A percentile compares a stretch with the other conserved stretches of the same genome.
phyloP scores from a whole-genome alignment of 1,140 invertebrate genomes.

The Sipha flava region DNA sequence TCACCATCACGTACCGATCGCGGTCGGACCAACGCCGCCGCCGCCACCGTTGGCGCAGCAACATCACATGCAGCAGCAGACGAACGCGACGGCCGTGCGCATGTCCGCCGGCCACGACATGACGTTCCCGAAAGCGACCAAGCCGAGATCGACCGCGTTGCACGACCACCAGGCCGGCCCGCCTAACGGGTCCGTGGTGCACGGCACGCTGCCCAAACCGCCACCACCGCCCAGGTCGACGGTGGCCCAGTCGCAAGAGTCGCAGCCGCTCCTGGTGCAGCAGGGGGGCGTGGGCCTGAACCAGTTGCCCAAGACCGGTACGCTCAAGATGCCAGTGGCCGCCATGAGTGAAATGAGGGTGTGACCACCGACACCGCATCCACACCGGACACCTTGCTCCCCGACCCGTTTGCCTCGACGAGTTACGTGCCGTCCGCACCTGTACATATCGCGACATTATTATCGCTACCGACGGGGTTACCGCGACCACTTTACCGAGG shows the following conservation, averaged over 20 bases:
- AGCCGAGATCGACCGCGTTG: conserved; percentile 56
- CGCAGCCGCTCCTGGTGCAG: conserved; percentile 46
- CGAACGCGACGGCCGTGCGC: conserved; percentile 43
- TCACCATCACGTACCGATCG: background rate
- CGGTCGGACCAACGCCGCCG: background rate
- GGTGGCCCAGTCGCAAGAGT: conserved; percentile 51
- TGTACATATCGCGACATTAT: too few species aligned
- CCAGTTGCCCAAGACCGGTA: conserved; percentile 10
- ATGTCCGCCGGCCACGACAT: conserved; percentile 47
- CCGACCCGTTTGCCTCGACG: too few species aligned
- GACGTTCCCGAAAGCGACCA: conserved; percentile 59
- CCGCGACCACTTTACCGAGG: too few species aligned
- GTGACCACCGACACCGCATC: background rate
- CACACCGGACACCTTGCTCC: too few species aligned
- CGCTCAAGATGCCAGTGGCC: conserved; percentile 34
- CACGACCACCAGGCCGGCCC: conserved; percentile 55
- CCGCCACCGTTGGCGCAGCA: conserved; percentile 48
- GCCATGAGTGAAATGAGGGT: conserved; percentile 36
- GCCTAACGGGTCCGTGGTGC: conserved; percentile 48
- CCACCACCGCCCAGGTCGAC: conserved; percentile 50
- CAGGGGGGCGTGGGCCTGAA: background rate
- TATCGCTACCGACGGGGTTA: too few species aligned
- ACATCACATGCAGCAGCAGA: conserved; percentile 52
- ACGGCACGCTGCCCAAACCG: conserved; percentile 48
- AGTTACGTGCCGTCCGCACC: too few species aligned